Evolutionary conservation across 1,140 invertebrate species (phyloP).

Genomic region (Lordiphosa clarofinis): DNA sequence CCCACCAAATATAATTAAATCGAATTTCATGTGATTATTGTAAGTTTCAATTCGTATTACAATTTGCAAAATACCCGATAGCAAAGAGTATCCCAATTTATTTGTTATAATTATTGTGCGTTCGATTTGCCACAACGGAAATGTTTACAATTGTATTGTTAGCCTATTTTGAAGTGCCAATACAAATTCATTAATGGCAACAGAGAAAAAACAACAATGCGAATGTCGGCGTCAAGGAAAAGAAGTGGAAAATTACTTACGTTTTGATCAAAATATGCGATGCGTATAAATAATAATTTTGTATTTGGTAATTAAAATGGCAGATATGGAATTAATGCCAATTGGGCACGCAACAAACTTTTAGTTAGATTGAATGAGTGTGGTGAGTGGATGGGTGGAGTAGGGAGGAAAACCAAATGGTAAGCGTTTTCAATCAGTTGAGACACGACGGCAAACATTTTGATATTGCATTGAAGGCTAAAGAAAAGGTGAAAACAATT

Average conservation of each 20-base stretch:
- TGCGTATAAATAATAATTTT: constrained; percentile 68
- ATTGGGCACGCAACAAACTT: constrained; percentile 57
- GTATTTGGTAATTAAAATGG: constrained; percentile 62
- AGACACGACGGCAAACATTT: too few species aligned
- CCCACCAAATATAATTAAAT: background rate
- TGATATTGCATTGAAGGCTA: too few species aligned
- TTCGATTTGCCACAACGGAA: constrained; percentile 25
- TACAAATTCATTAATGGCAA: constrained; percentile 37
- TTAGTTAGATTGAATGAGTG: constrained; percentile 57
- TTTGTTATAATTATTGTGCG: constrained; percentile 11
- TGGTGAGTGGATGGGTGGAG: background rate
- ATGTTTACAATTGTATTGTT: constrained; percentile 21
- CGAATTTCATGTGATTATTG: too few species aligned
- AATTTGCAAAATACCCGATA: background rate
- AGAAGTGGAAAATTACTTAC: constrained; percentile 25
- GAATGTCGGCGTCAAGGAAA: constrained; percentile 25
- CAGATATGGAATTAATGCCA: constrained; percentile 59
- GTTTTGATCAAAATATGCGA: constrained; percentile 28
- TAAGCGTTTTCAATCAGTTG: too few species aligned
- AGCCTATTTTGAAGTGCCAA: constrained; percentile 13
- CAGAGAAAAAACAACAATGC: constrained; percentile 12
- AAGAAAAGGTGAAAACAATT: too few species aligned
- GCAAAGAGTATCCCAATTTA: constrained; percentile 1
- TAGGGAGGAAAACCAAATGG: too few species aligned
- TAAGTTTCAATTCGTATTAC: background rate